A percentile compares a stretch with the other conserved stretches of the same genome.
Conservation (phyloP, 2,113 vertebrate genomes). For the Gasterosteus aculeatus region DNA sequence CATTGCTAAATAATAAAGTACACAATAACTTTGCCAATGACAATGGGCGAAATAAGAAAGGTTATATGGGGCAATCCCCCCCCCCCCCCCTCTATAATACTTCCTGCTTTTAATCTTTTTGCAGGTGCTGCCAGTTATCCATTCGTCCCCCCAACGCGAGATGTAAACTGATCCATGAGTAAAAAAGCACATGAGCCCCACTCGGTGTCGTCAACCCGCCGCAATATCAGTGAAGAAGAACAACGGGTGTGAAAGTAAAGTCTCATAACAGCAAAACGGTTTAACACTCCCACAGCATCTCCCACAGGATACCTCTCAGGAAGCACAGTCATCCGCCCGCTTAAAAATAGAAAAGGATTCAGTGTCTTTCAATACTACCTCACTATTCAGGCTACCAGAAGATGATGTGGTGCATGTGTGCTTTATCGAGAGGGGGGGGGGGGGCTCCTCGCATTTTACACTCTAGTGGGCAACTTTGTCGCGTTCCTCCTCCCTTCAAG, state of each 20-base stretch:
- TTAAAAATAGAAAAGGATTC: slow-evolving; percentile 8
- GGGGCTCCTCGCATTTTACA: too few relatives aligned
- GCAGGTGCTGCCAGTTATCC: neutral
- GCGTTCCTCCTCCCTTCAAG: too few relatives aligned
- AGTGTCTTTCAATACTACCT: too few relatives aligned
- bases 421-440: neutral
- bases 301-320: slow-evolving; percentile 24
- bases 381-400: neutral
- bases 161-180: neutral
- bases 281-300: slow-evolving; percentile 34
- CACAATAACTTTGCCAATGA: neutral
- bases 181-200: too few relatives aligned
- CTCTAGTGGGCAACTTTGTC: neutral
- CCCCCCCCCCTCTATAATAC: neutral
- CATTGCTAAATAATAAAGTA: neutral
- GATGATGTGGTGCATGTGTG: neutral
- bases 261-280: neutral
- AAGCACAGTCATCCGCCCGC: slow-evolving; percentile 17
- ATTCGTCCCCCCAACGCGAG: neutral
- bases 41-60: neutral
- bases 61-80: neutral
- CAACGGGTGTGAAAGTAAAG: neutral
- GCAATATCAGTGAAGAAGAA: neutral
- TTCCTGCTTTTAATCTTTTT: neutral
- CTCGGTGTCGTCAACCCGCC: neutral